A percentile compares a stretch with the other conserved stretches of the same genome.
Evolutionary conservation across 2,113 vertebrate genomes (phyloP).

Genomic region (Aegotheles bennettii): DNA sequence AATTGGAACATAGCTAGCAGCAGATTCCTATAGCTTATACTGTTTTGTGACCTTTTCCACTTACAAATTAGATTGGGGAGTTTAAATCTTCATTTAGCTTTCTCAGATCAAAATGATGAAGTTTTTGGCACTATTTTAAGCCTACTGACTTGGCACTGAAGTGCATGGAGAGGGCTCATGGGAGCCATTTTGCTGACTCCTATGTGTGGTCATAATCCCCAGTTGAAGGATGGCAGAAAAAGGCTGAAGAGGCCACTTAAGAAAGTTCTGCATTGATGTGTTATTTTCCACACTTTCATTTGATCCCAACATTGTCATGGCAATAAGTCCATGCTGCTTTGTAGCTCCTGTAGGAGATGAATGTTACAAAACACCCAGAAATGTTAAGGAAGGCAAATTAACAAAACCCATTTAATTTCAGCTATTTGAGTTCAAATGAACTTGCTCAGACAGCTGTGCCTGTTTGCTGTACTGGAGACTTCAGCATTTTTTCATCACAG

Average conservation of each 20-base stretch:
- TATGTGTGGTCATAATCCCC: accelerated
- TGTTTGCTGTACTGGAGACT: not conserved
- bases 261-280: not conserved
- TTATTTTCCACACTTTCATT: not conserved
- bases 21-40: not conserved
- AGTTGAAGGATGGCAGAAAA: not conserved
- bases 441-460: not conserved
- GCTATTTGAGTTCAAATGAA: not conserved
- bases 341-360: not conserved
- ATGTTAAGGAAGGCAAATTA: not conserved
- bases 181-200: not conserved
- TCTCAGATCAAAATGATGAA: not conserved
- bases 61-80: not conserved
- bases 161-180: not conserved
- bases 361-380: not conserved
- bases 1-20: not conserved
- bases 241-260: not conserved
- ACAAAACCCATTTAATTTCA: not conserved
- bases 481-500: not conserved
- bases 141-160: not conserved
- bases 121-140: not conserved
- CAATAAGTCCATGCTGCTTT: not conserved
- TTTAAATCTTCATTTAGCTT: not conserved
- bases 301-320: not conserved
- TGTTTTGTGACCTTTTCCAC: not conserved